Base-by-base conservation (phyloP, 2,888 invertebrate species). In the Mechanitis messenoides region DNA sequence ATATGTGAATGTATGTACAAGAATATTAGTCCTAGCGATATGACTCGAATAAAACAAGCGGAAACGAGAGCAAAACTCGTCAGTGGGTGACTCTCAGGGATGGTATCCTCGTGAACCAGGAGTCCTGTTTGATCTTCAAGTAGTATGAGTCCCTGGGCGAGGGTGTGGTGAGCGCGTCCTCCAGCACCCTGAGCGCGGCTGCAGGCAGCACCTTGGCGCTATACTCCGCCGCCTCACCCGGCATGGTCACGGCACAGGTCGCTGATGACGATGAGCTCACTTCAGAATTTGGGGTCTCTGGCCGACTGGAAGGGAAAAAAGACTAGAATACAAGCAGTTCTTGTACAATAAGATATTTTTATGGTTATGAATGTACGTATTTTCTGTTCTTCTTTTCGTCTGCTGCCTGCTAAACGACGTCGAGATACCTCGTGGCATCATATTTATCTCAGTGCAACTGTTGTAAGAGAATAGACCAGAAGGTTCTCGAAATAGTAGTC, bases 191-290 rank as follows among this genome's bases (percentile, higher is more conserved):
- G 67, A 93, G 79, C 2, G 93, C 93, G 73, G 86, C 91, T 67
- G 91, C 87, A 35, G 92, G 92, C 3, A 93, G 85, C 4, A 93
- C 91, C 74, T 92, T 92, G 45, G 92, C 92, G 77, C 92, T 92
- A 79, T 93, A 93, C 70, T 92, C 92, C 1, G 92, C 92, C 54
- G 93, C 92, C 71, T 92, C 92, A 1, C 90, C 90, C 1, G 86
- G 92, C 91, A 84, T 91, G 68, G 84, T 89, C 66, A 84, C 91
- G 1, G 91, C 89, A 71, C 91, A 91, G 63, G 83, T 86, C 7
- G 84, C 84, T 33, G 88, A 85, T 33, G 78, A 71, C 2, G 80
- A 71, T 1, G 81, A 73, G 70, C 88, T 89, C 33, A 88, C 79
- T 56, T 85, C 89, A 0, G 90, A 90, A 70, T 73, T 86, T 47